A percentile compares a stretch with the other conserved stretches of the same genome.
These are phyloP conservation scores for Peromyscus melanophrys DNA, from an alignment of 2,797 vertebrate genomes.

Conservation along the genomic window DNA sequence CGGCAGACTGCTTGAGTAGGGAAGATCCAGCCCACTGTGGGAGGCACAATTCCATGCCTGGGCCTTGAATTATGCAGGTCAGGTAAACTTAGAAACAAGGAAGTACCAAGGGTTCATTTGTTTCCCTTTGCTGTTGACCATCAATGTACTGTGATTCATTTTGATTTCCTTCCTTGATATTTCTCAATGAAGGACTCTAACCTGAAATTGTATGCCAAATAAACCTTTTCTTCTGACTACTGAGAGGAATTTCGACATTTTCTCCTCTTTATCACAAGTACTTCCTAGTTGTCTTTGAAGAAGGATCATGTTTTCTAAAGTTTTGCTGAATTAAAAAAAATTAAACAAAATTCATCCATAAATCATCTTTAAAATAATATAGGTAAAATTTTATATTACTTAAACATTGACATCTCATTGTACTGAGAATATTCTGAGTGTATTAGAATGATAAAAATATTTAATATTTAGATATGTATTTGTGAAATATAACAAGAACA, in stretches of 20 bases:
- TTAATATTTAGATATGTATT: slow-evolving; percentile 52
- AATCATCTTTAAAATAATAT: slow-evolving; percentile 43
- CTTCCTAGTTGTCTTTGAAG: slow-evolving; percentile 36
- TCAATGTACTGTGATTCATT: neutral
- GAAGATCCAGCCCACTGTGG: neutral
- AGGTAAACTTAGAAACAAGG: neutral
- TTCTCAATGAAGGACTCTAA: neutral
- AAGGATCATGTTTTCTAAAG: neutral
- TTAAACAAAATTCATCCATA: neutral
- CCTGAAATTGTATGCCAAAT: neutral
- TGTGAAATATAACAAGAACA: slow-evolving; percentile 26
- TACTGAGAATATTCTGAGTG: neutral
- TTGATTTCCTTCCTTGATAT: neutral
- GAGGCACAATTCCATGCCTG: neutral
- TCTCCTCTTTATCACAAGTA: neutral
- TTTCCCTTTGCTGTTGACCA: neutral
- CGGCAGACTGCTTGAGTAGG: neutral
- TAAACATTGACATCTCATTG: slow-evolving; percentile 39
- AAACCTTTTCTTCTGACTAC: neutral
- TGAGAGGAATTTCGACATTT: neutral
- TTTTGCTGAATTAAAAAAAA: slow-evolving; percentile 20
- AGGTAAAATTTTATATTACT: neutral
- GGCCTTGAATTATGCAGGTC: neutral
- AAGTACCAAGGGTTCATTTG: neutral
- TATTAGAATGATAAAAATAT: slow-evolving; percentile 18